Base-by-base conservation (phyloP, 1,140 invertebrate species). In the Heliothis subflexa region DNA sequence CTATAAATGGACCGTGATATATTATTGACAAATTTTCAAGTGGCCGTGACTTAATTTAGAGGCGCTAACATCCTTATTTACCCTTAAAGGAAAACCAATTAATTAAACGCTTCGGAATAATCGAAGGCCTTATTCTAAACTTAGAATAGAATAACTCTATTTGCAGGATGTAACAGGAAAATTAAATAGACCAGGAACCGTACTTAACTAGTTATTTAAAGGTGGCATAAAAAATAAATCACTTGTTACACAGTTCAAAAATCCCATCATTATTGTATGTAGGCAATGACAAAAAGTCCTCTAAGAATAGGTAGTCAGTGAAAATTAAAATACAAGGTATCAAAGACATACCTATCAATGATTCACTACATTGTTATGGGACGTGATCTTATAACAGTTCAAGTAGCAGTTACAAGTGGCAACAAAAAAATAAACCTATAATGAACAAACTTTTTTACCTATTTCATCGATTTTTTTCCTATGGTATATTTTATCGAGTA, bases 341-440 rank as follows among this genome's bases (percentile, higher is more conserved):
- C 66, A 70, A 54, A 3, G 72, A 66, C 72, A 76, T 78, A 75
- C 75, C 62, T 78, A 62, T 16, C 71, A 59, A 62, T 79, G 77
- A 79, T 74, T 83, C 78, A 79, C 45, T 55, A 75, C 72, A 78
- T 78, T 75, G 61, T 78, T 73, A 64, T 28, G 49, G 57, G 52
- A 78, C 76, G 78, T 81, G 82, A 78, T 77, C 54, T 54, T 81
- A 73, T 77, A 75, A 78, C 52, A 76, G 45, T 50, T 73, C 74
- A 78, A 80, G 71, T 55, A 75, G 50, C 64, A 75, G 66, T 50
- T 55, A 64, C 64, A 82, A 10, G 55, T 74, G 59, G 61, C 55
- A 45, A 55, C 10, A 45, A 61, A 61, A 25, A 75, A 50, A 75
- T 62, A 75, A 62, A 75, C 28, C 62, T 40, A 49, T 62, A 75